Base-by-base conservation (phyloP, 2,888 invertebrate genomes). In the Phyllotreta cruciferae region DNA sequence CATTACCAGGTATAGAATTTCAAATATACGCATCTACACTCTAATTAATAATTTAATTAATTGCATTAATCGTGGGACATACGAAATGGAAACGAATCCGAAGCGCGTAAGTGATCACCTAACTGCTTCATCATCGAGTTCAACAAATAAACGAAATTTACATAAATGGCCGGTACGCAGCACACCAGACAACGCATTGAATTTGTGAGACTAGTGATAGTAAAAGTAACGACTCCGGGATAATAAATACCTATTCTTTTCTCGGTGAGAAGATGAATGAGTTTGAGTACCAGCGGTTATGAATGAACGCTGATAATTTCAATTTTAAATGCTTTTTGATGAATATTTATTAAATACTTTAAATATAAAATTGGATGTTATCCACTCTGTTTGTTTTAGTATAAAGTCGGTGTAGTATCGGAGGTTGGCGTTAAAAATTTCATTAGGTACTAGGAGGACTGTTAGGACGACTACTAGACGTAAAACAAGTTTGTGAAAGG, bases 181-280 rank as follows among this genome's bases (percentile, higher is more conserved):
- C 60, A 58, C 50, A 50, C 50, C 60, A 58, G 58, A 50, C 50
- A 58, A 58, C 58, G 44, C 60, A 60, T 60, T 60, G 60, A 60
- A 60, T 24, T 44, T 60, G 52, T 60, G 60, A 60, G 60, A 38
- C 47, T 60, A 60, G 52, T 60, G 52, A 60, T 60, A 60, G 60
- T 60, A 60, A 60, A 60, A 60, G 60, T 60, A 60, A 60, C 52
- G 60, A 60, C 52, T 52, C 35, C 52, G 14, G 34, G 60, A 60
- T 60, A 60, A 60, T 60, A 60, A 60, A 60, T 60, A 52, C 52
- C 60, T 60, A 56, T 56, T 47, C 56, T 42, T 52, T 60, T 60
- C 36, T 53, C 44, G 36, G 9, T 10, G 42, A 41, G 44, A 52
- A 60, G 60, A 60, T 60, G 60, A 60, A 60, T 60, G 60, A 58